Conservation (phyloP, 2,113 vertebrate genomes). For the Poeciliopsis prolifica region DNA sequence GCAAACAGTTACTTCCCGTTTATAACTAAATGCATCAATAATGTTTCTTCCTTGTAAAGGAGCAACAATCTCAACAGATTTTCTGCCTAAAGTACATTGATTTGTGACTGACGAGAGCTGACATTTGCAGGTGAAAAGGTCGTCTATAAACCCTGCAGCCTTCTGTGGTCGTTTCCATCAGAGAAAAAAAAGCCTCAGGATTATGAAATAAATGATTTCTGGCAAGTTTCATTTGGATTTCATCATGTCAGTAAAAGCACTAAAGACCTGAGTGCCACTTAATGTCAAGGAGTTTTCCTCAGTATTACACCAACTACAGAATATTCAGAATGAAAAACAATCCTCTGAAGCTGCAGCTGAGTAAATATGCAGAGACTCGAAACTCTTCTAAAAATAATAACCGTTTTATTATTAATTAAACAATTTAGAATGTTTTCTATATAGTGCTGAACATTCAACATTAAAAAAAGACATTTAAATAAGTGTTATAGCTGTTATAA, state of each 20-base stretch:
- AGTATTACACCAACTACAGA: conserved; percentile 12
- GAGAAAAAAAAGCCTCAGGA: conserved; percentile 33
- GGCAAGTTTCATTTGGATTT: conserved; percentile 15
- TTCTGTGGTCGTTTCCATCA: conserved; percentile 14
- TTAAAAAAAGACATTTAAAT: neutral
- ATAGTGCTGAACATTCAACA: neutral
- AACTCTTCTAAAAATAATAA: conserved; percentile 13
- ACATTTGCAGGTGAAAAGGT: conserved; percentile 43
- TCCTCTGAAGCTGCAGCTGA: neutral
- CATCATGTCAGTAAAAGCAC: conserved; percentile 9
- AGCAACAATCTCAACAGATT: conserved; percentile 19
- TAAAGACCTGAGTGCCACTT: neutral
- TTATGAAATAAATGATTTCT: conserved; percentile 4
- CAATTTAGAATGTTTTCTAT: neutral
- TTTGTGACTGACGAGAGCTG: conserved; percentile 29
- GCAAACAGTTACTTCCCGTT: conserved; percentile 3
- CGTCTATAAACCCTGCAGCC: conserved; percentile 4
- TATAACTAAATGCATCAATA: neutral
- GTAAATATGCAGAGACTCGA: conserved; percentile 22
- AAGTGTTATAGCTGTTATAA: neutral
- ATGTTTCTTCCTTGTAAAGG: conserved; percentile 2
- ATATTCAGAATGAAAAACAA: neutral
- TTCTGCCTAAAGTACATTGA: conserved; percentile 32
- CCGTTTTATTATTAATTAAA: conserved; percentile 27
- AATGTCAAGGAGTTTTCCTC: conserved; percentile 2